Evolutionary conservation across 2,888 invertebrate species (phyloP).

Genomic region (Uloborus plumipes): DNA sequence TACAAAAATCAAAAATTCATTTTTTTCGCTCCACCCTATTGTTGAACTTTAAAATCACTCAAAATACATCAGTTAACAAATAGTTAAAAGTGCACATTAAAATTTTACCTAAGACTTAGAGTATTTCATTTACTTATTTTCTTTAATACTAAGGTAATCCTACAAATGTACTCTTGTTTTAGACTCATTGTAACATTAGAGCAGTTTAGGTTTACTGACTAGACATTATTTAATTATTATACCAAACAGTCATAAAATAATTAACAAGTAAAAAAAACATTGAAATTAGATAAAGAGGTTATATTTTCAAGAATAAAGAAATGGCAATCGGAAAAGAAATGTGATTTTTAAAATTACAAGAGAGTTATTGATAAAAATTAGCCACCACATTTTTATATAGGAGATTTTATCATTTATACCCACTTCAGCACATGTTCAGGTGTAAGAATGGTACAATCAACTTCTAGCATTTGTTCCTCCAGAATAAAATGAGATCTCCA

Average conservation of each 20-base stretch:
- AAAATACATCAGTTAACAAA: no score
- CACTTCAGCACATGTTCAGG: slow-evolving; percentile 95
- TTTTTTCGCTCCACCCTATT: no score
- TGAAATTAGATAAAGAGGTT: background rate
- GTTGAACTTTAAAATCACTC: no score
- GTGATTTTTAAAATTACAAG: background rate
- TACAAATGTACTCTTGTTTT: no score
- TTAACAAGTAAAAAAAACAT: background rate
- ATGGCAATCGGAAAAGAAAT: background rate
- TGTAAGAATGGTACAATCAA: slow-evolving; percentile 96
- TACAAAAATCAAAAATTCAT: no score
- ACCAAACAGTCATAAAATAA: background rate
- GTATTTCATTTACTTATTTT: no score
- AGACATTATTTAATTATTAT: no score
- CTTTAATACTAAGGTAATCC: no score
- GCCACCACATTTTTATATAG: background rate
- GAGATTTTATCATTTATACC: slow-evolving; percentile 38
- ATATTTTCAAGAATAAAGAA: background rate
- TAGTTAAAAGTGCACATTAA: no score
- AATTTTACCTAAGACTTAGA: no score
- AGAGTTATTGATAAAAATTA: background rate
- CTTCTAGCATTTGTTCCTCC: slow-evolving; percentile 98
- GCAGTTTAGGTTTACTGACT: no score
- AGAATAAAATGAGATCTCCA: slow-evolving; percentile 98
- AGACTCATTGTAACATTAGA: no score